Evolutionary conservation across 2,888 invertebrate genomes (phyloP).

Genomic region (Cephus spinipes): DNA sequence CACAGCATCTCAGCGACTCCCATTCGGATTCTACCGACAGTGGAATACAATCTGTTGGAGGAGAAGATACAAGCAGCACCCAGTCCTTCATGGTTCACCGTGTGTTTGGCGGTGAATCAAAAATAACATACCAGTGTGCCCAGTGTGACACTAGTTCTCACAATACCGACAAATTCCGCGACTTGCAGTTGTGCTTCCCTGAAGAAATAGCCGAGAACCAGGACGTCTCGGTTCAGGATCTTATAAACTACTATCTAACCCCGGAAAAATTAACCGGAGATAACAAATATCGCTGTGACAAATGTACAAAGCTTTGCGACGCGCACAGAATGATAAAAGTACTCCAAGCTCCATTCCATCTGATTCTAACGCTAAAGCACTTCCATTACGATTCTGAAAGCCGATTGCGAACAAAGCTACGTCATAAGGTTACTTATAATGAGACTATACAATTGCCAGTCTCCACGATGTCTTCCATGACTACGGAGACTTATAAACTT

Average conservation of each 20-base stretch:
- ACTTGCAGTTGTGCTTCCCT: conserved; percentile 83
- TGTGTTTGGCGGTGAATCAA: conserved; percentile 82
- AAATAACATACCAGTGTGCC: conserved; percentile 80
- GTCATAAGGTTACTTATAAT: conserved; percentile 76
- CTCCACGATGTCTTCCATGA: conserved; percentile 44
- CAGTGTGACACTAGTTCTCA: conserved; percentile 79
- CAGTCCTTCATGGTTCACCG: conserved; percentile 72
- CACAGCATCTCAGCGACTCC: conserved; percentile 58
- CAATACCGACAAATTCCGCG: conserved; percentile 83
- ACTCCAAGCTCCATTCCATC: conserved; percentile 79
- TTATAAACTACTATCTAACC: conserved; percentile 82
- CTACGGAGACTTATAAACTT: conserved; percentile 73
- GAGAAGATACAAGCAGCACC: conserved; percentile 47
- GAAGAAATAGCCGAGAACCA: conserved; percentile 64
- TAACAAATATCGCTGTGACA: conserved; percentile 85
- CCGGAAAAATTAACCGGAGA: conserved; percentile 84
- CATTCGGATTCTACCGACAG: conserved; percentile 65
- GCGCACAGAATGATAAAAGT: conserved; percentile 80
- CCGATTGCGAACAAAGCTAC: conserved; percentile 82
- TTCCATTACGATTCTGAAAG: conserved; percentile 78
- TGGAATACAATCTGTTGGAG: conserved; percentile 64
- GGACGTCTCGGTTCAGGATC: conserved; percentile 78
- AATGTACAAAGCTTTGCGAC: conserved; percentile 80
- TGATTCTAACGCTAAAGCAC: conserved; percentile 85
- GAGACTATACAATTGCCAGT: conserved; percentile 68